phyloP scores from a whole-genome alignment of 2,888 invertebrate species.

The Cephus rjabovi region DNA sequence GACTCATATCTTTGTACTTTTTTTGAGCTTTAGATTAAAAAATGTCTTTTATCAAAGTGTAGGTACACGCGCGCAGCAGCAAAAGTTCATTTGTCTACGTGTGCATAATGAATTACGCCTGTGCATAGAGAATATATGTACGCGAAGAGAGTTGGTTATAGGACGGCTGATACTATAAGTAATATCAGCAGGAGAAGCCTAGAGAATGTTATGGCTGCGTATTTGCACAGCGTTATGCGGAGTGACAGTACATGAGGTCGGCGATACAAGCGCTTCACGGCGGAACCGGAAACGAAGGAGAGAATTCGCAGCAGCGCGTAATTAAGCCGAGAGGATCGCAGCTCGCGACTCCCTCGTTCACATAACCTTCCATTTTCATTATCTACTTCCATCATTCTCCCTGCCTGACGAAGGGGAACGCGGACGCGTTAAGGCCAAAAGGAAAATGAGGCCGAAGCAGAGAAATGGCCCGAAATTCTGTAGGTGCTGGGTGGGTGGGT shows the following conservation, averaged over 20 bases:
- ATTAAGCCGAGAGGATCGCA: neutral
- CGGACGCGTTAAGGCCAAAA: neutral
- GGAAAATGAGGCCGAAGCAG: neutral
- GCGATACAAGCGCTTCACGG: neutral
- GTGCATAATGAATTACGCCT: neutral
- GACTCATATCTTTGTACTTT: neutral
- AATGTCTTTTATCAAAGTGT: neutral
- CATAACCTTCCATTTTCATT: neutral
- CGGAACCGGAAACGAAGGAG: neutral
- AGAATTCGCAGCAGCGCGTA: neutral
- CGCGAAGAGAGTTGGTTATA: neutral
- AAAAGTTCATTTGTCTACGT: neutral
- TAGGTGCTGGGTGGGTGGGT: neutral
- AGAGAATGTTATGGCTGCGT: neutral
- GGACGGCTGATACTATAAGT: neutral
- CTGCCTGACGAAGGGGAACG: neutral
- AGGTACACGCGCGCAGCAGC: neutral
- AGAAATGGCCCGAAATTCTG: neutral
- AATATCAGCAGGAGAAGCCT: neutral
- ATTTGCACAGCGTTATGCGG: neutral
- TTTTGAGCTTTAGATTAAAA: neutral
- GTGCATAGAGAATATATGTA: neutral
- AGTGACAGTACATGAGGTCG: neutral
- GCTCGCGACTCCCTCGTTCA: neutral
- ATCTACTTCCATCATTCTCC: neutral